Conservation (phyloP, 2,113 vertebrate genomes). For the Cyrtonyx montezumae region DNA sequence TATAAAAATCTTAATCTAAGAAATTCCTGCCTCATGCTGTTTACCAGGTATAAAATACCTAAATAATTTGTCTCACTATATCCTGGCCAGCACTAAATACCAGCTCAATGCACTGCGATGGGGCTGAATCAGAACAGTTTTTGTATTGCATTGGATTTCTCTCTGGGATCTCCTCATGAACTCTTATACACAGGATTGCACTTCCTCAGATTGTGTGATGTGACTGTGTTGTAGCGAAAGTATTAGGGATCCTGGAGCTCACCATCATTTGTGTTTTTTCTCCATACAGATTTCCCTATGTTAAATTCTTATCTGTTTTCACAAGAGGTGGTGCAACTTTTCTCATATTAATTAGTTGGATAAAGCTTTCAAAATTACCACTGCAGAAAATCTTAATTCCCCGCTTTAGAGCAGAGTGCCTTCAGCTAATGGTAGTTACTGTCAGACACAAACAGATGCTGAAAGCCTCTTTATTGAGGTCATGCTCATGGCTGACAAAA, state of each 20-base stretch:
- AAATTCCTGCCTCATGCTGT: background rate
- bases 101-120: background rate
- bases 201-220: background rate
- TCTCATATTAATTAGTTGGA: background rate
- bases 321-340: background rate
- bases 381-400: background rate
- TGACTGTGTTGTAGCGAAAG: background rate
- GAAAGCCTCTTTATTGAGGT: background rate
- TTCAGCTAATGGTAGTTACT: background rate
- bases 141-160: background rate
- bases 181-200: background rate
- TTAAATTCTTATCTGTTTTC: background rate
- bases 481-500: background rate
- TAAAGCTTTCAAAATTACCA: background rate
- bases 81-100: background rate
- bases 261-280: background rate
- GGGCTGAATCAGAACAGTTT: background rate
- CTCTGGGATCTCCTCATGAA: background rate
- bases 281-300: background rate
- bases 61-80: background rate
- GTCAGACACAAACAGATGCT: background rate
- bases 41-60: background rate
- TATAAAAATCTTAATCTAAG: background rate
- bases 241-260: background rate
- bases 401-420: background rate